Conservation (phyloP, 2,797 vertebrate species). For the Sebastes nivosus region DNA sequence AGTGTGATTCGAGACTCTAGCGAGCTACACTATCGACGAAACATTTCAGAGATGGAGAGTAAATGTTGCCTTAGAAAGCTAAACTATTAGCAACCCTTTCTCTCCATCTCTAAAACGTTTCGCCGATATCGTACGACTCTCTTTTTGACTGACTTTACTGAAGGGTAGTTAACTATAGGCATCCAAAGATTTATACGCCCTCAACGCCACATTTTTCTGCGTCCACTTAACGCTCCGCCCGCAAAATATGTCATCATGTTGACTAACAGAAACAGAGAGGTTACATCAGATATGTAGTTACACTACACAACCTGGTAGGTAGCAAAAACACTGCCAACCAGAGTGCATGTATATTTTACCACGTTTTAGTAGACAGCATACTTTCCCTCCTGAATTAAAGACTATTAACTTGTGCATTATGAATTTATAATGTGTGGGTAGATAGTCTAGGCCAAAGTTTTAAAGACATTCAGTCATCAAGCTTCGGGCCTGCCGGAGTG, state of each 20-base stretch:
- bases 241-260: no score
- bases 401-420: neutral
- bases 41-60: no score
- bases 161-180: no score
- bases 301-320: neutral
- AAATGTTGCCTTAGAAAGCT: no score
- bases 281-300: conserved; percentile 11
- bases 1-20: no score
- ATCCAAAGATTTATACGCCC: no score
- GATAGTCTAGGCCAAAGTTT: neutral
- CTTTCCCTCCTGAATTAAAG: neutral
- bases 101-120: rapidly evolving
- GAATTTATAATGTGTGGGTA: neutral
- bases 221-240: no score
- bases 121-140: no score
- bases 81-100: no score
- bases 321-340: neutral
- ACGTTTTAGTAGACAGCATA: neutral
- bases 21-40: no score
- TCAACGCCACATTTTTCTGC: no score
- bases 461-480: neutral
- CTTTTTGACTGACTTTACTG: no score
- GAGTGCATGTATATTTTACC: neutral
- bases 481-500: neutral
- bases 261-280: neutral